These are phyloP conservation scores for Dromococcyx pavoninus DNA, from an alignment of 2,797 vertebrate species.

Conservation along the genomic window DNA sequence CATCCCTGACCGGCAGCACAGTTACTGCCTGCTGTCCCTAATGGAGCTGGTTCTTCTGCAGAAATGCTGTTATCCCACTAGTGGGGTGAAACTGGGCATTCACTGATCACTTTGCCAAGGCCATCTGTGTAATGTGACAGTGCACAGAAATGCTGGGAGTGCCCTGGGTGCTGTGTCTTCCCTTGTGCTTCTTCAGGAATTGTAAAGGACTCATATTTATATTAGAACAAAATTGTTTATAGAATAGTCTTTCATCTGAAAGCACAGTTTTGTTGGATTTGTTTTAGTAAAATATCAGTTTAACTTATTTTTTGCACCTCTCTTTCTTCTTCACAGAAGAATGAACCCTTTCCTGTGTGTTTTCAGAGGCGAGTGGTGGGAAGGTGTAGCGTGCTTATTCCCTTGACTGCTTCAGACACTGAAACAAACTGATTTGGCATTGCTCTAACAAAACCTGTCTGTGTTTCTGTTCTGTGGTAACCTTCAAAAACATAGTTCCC, in stretches of 20 bases:
- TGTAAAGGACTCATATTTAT: background rate
- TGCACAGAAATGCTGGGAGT: background rate
- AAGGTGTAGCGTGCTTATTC: background rate
- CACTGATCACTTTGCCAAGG: accelerated
- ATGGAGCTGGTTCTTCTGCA: background rate
- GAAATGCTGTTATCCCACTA: background rate
- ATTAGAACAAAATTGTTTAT: too few species aligned
- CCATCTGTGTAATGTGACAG: background rate
- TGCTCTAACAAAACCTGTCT: background rate
- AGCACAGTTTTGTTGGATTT: background rate
- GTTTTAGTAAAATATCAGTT: background rate
- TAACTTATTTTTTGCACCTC: background rate
- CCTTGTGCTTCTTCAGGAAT: background rate
- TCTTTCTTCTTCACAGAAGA: background rate
- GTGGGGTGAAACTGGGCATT: too few species aligned
- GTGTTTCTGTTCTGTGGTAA: background rate
- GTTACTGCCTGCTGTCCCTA: background rate
- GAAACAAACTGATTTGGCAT: background rate
- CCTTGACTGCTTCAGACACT: background rate
- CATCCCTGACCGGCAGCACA: accelerated
- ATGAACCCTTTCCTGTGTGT: background rate
- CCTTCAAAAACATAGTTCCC: background rate
- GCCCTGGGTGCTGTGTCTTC: accelerated
- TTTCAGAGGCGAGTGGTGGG: accelerated
- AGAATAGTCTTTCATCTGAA: background rate